phyloP scores from a whole-genome alignment of 1,140 invertebrate genomes.

The Papilio glaucus region DNA sequence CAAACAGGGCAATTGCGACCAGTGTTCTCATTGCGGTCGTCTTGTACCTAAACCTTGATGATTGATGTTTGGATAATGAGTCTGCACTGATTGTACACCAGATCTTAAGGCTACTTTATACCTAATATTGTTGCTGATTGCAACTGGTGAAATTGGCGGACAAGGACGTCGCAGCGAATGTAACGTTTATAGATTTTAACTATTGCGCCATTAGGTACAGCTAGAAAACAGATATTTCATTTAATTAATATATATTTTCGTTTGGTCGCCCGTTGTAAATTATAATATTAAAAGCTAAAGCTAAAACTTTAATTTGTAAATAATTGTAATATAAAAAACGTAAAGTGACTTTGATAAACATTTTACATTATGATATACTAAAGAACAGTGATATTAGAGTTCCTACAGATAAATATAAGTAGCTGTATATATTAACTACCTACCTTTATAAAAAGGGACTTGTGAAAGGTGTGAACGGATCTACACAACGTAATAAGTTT shows the following conservation, averaged over 20 bases:
- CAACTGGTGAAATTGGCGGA: conserved; percentile 57
- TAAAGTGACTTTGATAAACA: no score
- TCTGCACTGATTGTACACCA: conserved; percentile 49
- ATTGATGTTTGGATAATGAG: conserved; percentile 53
- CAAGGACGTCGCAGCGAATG: conserved; percentile 58
- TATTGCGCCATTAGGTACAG: conserved; percentile 49
- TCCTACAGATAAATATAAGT: no score
- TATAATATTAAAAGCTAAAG: not conserved
- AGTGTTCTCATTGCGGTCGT: conserved; percentile 55
- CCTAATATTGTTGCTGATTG: conserved; percentile 52
- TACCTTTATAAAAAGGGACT: no score
- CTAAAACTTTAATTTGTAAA: no score
- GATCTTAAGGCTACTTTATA: conserved; percentile 59
- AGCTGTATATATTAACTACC: no score
- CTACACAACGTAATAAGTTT: no score
- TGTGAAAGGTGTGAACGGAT: no score
- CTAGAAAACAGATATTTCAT: not conserved
- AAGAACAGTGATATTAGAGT: no score
- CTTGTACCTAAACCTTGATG: conserved; percentile 41
- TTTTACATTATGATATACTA: no score
- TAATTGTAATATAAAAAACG: no score
- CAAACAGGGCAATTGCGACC: conserved; percentile 51
- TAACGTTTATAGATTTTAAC: conserved; percentile 51
- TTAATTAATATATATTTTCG: not conserved
- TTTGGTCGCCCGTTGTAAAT: not conserved